Evolutionary conservation across 2,113 vertebrate genomes (phyloP).

Genomic region (Pica pica): DNA sequence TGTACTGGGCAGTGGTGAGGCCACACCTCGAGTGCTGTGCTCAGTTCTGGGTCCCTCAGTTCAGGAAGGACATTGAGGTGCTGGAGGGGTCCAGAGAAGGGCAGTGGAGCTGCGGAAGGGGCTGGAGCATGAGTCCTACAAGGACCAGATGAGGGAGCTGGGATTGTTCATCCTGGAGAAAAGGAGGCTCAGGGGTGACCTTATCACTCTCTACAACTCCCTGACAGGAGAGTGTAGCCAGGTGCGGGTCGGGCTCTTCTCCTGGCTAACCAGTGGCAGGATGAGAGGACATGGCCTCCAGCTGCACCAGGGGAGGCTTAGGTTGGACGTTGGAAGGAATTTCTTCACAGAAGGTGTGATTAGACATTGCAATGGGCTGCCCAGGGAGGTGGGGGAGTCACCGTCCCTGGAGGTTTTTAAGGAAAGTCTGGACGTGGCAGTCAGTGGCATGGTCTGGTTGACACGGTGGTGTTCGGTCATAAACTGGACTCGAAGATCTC

Average conservation of each 20-base stretch:
- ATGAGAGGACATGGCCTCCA: neutral
- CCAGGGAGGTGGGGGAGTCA: too few species aligned
- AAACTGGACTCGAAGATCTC: neutral
- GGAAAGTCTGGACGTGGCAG: neutral
- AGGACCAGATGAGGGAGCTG: neutral
- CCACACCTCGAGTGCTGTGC: neutral
- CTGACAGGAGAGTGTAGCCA: accelerated
- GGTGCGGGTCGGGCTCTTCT: neutral
- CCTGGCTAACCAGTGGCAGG: neutral
- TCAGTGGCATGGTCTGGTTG: neutral
- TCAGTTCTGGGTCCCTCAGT: accelerated
- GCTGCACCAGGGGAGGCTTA: neutral
- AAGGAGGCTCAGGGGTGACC: neutral
- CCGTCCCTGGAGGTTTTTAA: neutral
- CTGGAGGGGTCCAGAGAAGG: neutral
- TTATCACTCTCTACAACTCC: accelerated
- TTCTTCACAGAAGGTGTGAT: neutral
- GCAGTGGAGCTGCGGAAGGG: neutral
- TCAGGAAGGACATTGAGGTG: neutral
- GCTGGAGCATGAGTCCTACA: neutral
- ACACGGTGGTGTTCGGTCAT: neutral
- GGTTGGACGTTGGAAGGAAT: neutral
- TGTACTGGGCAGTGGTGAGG: neutral
- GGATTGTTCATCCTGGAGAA: neutral
- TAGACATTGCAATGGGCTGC: neutral